phyloP scores from a whole-genome alignment of 2,797 vertebrate genomes.

The Sebastes flavidus region DNA sequence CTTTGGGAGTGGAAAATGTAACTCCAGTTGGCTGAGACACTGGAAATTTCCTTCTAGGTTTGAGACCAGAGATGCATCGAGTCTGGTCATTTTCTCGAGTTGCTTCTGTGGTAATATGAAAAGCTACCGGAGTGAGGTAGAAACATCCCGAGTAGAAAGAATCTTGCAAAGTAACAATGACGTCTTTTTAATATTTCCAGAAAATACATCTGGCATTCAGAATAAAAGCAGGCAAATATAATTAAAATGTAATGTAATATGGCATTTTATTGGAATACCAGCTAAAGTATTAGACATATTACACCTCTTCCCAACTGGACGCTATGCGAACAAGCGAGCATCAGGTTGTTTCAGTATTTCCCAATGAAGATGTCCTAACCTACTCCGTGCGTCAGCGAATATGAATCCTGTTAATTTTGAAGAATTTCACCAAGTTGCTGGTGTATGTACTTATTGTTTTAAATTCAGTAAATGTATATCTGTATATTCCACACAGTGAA shows the following conservation, averaged over 20 bases:
- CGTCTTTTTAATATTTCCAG: too few relatives aligned
- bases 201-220: not conserved
- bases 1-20: constrained; percentile 51
- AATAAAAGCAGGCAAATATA: not conserved
- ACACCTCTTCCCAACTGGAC: too few relatives aligned
- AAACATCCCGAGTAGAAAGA: not conserved
- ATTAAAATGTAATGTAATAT: not conserved
- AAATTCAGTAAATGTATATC: too few relatives aligned
- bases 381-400: too few relatives aligned
- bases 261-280: not conserved
- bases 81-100: not conserved
- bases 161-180: not conserved
- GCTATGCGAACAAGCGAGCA: too few relatives aligned
- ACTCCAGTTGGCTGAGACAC: constrained; percentile 31
- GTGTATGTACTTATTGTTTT: too few relatives aligned
- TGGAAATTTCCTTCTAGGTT: constrained; percentile 40
- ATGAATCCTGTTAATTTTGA: too few relatives aligned
- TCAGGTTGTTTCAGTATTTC: too few relatives aligned
- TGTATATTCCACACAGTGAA: too few relatives aligned
- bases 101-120: not conserved
- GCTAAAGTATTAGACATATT: not conserved
- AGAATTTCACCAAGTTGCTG: too few relatives aligned
- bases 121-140: not conserved
- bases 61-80: not conserved
- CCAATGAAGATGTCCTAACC: too few relatives aligned